These are phyloP conservation scores for Petromus typicus DNA, from an alignment of 2,113 vertebrate genomes.

Conservation along the genomic window DNA sequence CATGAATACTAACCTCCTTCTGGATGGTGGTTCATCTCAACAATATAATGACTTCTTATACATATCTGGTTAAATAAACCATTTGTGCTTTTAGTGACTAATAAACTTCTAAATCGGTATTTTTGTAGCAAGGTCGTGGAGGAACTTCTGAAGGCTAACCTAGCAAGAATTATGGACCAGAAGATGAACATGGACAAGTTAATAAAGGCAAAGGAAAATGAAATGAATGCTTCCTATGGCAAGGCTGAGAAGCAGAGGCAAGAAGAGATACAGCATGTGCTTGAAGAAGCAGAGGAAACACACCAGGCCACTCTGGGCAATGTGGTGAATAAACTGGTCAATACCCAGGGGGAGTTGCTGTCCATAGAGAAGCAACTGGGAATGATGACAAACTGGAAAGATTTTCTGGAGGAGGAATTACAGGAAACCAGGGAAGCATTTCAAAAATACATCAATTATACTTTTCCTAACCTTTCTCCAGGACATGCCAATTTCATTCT, in stretches of 20 bases:
- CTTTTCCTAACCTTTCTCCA: constrained; percentile 83
- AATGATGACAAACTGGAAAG: constrained; percentile 84
- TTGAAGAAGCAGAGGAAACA: constrained; percentile 65
- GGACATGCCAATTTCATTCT: constrained; percentile 87
- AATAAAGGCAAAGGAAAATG: constrained; percentile 69
- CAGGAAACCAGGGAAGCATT: constrained; percentile 84
- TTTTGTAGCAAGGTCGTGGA: constrained; percentile 74
- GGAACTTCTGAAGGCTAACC: constrained; percentile 58
- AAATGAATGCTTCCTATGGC: constrained; percentile 66
- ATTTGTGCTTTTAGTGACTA: background rate
- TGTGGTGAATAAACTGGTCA: constrained; percentile 54
- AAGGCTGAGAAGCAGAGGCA: constrained; percentile 76
- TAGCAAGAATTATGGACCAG: constrained; percentile 52
- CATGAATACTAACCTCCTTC: background rate
- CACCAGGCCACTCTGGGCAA: constrained; percentile 73
- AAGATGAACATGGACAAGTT: constrained; percentile 58
- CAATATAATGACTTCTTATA: background rate
- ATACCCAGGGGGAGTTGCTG: constrained; percentile 76
- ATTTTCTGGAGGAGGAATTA: constrained; percentile 85
- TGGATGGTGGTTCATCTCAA: background rate
- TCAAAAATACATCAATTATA: constrained; percentile 85
- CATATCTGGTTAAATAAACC: background rate
- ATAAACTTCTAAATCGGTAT: constrained; percentile 10
- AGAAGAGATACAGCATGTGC: constrained; percentile 69
- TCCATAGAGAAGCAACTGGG: constrained; percentile 70